Conservation (phyloP, 2,888 invertebrate genomes). For the Ochropacha duplaris region DNA sequence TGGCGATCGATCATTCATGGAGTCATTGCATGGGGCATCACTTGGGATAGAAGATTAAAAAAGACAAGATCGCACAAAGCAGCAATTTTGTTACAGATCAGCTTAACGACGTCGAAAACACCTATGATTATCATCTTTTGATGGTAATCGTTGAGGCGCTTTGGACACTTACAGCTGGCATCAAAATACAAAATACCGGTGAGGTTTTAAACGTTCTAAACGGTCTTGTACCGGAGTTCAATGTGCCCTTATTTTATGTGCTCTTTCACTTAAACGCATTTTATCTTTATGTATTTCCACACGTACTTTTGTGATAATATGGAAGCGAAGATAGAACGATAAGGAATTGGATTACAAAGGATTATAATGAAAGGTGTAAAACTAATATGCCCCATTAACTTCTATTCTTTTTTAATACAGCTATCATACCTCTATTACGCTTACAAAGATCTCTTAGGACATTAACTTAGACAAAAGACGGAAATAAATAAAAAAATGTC, state of each 20-base stretch:
- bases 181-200: slow-evolving; percentile 70
- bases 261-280: slow-evolving; percentile 29
- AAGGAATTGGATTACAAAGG: background rate
- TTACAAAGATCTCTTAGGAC: slow-evolving; percentile 11
- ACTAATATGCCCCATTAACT: background rate
- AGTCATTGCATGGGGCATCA: slow-evolving; percentile 63
- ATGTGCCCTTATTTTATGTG: slow-evolving; percentile 56
- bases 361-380: slow-evolving; percentile 1
- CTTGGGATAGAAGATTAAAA: slow-evolving; percentile 51
- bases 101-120: slow-evolving; percentile 82
- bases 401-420: too few relatives aligned
- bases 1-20: slow-evolving; percentile 59
- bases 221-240: slow-evolving; percentile 54
- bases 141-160: slow-evolving; percentile 79
- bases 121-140: slow-evolving; percentile 83
- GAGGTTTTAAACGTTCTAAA: slow-evolving; percentile 56
- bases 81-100: slow-evolving; percentile 82
- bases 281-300: slow-evolving; percentile 16
- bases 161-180: slow-evolving; percentile 76
- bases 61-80: slow-evolving; percentile 77
- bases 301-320: background rate
- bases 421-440: background rate
- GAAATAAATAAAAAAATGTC: slow-evolving; percentile 22
- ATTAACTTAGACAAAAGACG: slow-evolving; percentile 28
- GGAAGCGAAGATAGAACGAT: background rate